Conservation (phyloP, 2,113 vertebrate species). For the Actenoides hombroni region DNA sequence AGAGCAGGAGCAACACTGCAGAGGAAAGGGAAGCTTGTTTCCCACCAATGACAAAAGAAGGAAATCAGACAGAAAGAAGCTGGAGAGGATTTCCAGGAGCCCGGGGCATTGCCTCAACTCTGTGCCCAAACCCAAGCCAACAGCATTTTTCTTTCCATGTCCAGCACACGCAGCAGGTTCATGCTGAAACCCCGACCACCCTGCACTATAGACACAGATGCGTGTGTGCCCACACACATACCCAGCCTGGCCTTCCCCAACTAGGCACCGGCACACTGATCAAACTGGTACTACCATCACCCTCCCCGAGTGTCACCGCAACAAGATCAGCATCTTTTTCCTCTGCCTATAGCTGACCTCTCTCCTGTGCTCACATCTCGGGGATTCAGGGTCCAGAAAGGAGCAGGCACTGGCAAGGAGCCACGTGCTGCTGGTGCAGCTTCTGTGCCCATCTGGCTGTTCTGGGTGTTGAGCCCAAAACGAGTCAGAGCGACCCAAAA, state of each 20-base stretch:
- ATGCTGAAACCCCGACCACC: background rate
- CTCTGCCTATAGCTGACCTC: background rate
- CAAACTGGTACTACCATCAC: background rate
- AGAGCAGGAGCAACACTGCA: background rate
- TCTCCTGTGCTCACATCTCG: background rate
- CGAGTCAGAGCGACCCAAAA: fast-evolving
- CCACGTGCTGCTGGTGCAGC: background rate
- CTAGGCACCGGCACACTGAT: background rate
- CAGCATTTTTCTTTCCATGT: background rate
- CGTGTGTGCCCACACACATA: fast-evolving
- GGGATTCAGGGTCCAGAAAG: background rate
- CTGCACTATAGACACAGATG: fast-evolving
- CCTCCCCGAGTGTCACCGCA: background rate
- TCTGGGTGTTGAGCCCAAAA: background rate
- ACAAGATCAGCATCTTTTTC: background rate
- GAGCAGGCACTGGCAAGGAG: fast-evolving
- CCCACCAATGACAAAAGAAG: fast-evolving
- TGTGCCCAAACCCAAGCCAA: background rate
- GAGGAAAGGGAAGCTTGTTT: background rate
- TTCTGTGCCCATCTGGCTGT: fast-evolving
- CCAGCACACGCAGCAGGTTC: background rate
- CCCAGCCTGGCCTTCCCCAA: background rate
- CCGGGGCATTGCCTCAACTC: background rate
- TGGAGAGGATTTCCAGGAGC: background rate
- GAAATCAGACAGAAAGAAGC: background rate